A percentile compares a stretch with the other conserved stretches of the same genome.
These are phyloP conservation scores for Sebastes itinus DNA, from an alignment of 2,797 vertebrate species.

Conservation along the genomic window DNA sequence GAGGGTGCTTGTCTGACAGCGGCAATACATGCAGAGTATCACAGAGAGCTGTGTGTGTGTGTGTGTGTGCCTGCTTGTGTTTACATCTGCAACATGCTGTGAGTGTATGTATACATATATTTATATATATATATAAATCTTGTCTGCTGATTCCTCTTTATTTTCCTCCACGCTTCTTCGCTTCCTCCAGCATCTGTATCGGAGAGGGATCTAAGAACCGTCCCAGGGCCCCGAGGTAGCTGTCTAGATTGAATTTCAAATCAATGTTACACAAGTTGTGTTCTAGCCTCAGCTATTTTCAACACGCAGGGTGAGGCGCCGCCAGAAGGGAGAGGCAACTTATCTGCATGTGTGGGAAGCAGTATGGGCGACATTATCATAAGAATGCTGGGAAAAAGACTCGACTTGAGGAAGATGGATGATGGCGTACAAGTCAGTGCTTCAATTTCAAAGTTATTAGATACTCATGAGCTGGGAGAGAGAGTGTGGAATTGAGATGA, in stretches of 20 bases:
- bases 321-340: constrained; percentile 54
- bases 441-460: constrained; percentile 56
- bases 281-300: constrained; percentile 67
- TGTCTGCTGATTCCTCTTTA: constrained; percentile 22
- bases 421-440: constrained; percentile 29
- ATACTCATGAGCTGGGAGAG: constrained; percentile 33
- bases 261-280: constrained; percentile 72
- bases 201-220: constrained; percentile 45
- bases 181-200: constrained; percentile 30
- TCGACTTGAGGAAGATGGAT: constrained; percentile 42
- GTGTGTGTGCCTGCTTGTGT: not conserved
- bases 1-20: constrained; percentile 41
- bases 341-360: constrained; percentile 71
- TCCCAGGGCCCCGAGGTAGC: constrained; percentile 48
- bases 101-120: not conserved
- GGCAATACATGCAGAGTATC: constrained; percentile 12
- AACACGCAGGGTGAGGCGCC: constrained; percentile 49
- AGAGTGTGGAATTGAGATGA: constrained; percentile 25
- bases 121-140: not conserved
- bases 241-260: constrained; percentile 76
- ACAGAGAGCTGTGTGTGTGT: not conserved
- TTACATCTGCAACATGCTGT: constrained; percentile 21
- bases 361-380: constrained; percentile 48
- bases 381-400: constrained; percentile 25
- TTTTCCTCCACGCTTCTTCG: not conserved